Evolutionary conservation across 2,113 vertebrate species (phyloP).

Genomic region (Prunella fulvescens): DNA sequence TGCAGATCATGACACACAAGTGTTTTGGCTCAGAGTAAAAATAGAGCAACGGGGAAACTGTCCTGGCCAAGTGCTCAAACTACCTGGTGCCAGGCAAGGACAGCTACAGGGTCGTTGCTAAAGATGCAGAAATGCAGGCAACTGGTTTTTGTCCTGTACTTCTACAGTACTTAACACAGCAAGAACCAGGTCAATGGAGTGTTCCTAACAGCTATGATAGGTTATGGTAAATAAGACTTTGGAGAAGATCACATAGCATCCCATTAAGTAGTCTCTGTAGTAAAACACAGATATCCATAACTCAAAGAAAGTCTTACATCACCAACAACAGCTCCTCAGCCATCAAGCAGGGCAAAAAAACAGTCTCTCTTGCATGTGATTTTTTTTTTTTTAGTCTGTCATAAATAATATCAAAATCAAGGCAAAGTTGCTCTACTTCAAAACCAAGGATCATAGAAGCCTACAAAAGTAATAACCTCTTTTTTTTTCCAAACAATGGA

Average conservation of each 20-base stretch:
- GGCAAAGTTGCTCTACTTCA: neutral
- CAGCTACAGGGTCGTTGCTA: neutral
- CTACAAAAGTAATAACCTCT: neutral
- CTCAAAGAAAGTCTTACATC: neutral
- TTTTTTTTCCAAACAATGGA: too few species aligned
- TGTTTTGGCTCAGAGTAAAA: neutral
- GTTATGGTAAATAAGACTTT: neutral
- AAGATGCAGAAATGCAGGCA: neutral
- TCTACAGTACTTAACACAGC: neutral
- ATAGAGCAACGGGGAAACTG: neutral
- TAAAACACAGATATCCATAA: neutral
- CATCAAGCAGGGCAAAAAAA: neutral
- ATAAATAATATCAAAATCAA: neutral
- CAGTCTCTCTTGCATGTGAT: neutral
- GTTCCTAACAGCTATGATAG: neutral
- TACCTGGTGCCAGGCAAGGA: neutral
- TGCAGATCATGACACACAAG: neutral
- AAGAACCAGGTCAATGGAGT: neutral
- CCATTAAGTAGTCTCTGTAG: neutral
- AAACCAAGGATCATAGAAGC: neutral
- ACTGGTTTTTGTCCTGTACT: neutral
- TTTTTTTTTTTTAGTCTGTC: neutral
- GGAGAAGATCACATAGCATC: neutral
- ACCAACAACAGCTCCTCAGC: neutral
- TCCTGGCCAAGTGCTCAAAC: neutral